These are phyloP conservation scores for Sesamia nonagrioides DNA, from an alignment of 1,140 invertebrate genomes.

Conservation along the genomic window DNA sequence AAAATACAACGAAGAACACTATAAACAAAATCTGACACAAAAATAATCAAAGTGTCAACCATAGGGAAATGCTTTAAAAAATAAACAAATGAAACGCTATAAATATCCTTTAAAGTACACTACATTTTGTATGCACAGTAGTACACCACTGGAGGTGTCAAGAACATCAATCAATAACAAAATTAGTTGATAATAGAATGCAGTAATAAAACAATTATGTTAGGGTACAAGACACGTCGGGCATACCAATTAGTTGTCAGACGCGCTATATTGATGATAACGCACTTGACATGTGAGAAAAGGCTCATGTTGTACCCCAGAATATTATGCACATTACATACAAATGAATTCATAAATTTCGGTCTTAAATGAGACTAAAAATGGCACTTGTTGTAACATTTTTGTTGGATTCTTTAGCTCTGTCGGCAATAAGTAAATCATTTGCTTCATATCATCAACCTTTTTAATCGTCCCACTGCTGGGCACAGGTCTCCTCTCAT, in stretches of 20 bases:
- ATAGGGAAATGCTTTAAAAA: not conserved
- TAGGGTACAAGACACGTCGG: slow-evolving; percentile 3
- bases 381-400: not conserved
- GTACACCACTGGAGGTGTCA: slow-evolving; percentile 2
- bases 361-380: not conserved
- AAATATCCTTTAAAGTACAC: not conserved
- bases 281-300: slow-evolving; percentile 13
- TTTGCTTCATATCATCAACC: no score
- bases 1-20: no score
- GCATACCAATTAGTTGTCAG: not conserved
- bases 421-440: no score
- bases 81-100: not conserved
- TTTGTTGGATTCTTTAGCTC: no score
- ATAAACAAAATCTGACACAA: no score
- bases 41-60: not conserved
- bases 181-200: slow-evolving; percentile 7
- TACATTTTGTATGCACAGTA: not conserved
- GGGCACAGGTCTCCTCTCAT: no score
- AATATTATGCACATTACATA: not conserved
- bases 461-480: no score
- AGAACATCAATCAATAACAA: slow-evolving; percentile 18
- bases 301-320: not conserved
- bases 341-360: not conserved
- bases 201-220: slow-evolving; percentile 20
- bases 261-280: slow-evolving; percentile 5